Percentiles rank a stretch among this genome's conserved stretches.
These are phyloP conservation scores for Diaperis boleti DNA, from an alignment of 2,888 invertebrate species.

Conservation along the genomic window DNA sequence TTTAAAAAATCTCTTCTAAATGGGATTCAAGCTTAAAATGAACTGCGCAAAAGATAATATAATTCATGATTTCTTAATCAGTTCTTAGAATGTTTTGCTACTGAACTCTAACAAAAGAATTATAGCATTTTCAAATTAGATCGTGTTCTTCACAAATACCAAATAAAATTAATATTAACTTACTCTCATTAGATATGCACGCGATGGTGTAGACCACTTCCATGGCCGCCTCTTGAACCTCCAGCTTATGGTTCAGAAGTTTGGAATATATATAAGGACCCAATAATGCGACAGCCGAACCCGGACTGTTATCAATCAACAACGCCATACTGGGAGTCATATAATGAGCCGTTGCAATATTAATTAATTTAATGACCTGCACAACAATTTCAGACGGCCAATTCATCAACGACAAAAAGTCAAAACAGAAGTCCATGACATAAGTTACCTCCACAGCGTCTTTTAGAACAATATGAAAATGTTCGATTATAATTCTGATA, in stretches of 20 bases:
- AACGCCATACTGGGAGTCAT: slow-evolving; percentile 83
- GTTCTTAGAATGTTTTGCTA: too few relatives aligned
- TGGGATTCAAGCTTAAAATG: too few relatives aligned
- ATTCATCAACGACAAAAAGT: slow-evolving; percentile 68
- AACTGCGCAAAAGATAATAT: too few relatives aligned
- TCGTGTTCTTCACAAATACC: too few relatives aligned
- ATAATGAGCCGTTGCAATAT: slow-evolving; percentile 73
- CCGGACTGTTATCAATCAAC: slow-evolving; percentile 75
- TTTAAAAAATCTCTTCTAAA: too few relatives aligned
- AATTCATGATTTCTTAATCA: too few relatives aligned
- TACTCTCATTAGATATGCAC: background rate
- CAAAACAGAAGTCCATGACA: slow-evolving; percentile 69
- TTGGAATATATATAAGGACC: slow-evolving; percentile 72
- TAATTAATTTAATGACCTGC: slow-evolving; percentile 77
- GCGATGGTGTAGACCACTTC: background rate
- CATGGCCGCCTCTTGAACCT: background rate
- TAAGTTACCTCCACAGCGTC: slow-evolving; percentile 82
- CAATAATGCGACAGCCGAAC: slow-evolving; percentile 73
- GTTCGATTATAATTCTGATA: slow-evolving; percentile 74
- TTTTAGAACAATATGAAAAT: slow-evolving; percentile 81
- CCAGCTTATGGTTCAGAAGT: background rate
- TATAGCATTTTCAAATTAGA: background rate
- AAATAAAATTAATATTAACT: background rate
- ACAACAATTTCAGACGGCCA: slow-evolving; percentile 76
- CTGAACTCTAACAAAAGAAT: too few relatives aligned